A percentile compares a stretch with the other conserved stretches of the same genome.
These are phyloP conservation scores for Drosophila takahashii DNA, from an alignment of 1,140 invertebrate species.

Conservation along the genomic window DNA sequence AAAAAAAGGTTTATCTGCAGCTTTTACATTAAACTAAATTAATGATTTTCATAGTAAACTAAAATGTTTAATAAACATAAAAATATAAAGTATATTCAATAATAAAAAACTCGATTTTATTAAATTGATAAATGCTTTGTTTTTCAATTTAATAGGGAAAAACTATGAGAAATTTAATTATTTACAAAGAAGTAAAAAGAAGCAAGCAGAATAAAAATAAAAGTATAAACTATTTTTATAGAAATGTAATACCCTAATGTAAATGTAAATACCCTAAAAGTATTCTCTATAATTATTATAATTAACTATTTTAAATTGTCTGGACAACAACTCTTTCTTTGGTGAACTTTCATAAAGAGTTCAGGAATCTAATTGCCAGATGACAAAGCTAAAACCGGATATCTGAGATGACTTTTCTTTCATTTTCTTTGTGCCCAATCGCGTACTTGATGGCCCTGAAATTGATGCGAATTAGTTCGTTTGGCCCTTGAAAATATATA, in stretches of 20 bases:
- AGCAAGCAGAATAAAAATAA: background rate
- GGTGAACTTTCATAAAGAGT: constrained; percentile 11
- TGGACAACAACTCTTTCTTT: background rate
- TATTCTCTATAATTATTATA: background rate
- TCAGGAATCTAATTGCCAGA: constrained; percentile 15
- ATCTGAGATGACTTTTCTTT: constrained; percentile 20
- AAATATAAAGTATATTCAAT: too few species aligned
- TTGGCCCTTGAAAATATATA: constrained; percentile 19
- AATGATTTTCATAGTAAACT: too few species aligned
- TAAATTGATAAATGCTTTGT: too few species aligned
- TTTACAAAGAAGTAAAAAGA: too few species aligned
- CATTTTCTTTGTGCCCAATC: constrained; percentile 40
- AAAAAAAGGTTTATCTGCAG: too few species aligned
- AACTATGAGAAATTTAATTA: too few species aligned
- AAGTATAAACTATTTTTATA: background rate
- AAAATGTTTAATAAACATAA: too few species aligned
- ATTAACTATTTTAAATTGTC: background rate
- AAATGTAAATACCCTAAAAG: too few species aligned
- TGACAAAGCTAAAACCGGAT: constrained; percentile 20
- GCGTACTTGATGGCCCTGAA: constrained; percentile 62
- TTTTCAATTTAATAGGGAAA: too few species aligned
- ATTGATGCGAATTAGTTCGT: constrained; percentile 53
- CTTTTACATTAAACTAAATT: too few species aligned
- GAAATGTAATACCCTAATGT: too few species aligned
- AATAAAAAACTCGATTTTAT: too few species aligned